phyloP scores from a whole-genome alignment of 2,113 vertebrate species.

The Myocastor coypus region DNA sequence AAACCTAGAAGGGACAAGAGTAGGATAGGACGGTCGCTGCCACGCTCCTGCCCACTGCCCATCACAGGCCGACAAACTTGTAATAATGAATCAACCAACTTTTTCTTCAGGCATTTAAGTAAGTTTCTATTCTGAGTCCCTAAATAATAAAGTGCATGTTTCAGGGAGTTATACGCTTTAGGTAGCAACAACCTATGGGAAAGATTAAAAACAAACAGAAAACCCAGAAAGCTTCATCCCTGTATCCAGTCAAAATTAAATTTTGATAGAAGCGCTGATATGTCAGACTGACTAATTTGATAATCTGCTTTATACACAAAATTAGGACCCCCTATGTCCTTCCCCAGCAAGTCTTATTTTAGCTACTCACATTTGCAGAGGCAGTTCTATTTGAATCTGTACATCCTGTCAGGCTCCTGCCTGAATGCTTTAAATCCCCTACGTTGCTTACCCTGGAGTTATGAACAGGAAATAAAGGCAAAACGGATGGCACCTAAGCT shows the following conservation, averaged over 20 bases:
- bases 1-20: not conserved
- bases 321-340: not conserved
- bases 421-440: constrained; percentile 68
- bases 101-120: constrained; percentile 6
- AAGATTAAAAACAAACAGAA: constrained; percentile 32
- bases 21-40: not conserved
- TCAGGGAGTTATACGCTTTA: constrained; percentile 32
- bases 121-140: not conserved
- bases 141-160: constrained; percentile 48
- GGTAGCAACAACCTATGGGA: not conserved
- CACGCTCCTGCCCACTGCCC: not conserved
- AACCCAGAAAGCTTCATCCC: constrained; percentile 16
- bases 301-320: constrained; percentile 59
- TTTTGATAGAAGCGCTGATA: constrained; percentile 54
- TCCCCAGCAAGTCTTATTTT: constrained; percentile 44
- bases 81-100: not conserved
- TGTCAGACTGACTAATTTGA: not conserved
- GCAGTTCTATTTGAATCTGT: constrained; percentile 43
- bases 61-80: not conserved
- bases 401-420: constrained; percentile 47
- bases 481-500: constrained; percentile 70
- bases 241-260: constrained; percentile 7
- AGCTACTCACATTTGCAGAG: constrained; percentile 67
- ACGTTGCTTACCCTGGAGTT: constrained; percentile 70
- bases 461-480: constrained; percentile 67